A percentile compares a stretch with the other conserved stretches of the same genome.
Evolutionary conservation across 2,797 vertebrate species (phyloP).

Genomic region (Pteropus rufus): DNA sequence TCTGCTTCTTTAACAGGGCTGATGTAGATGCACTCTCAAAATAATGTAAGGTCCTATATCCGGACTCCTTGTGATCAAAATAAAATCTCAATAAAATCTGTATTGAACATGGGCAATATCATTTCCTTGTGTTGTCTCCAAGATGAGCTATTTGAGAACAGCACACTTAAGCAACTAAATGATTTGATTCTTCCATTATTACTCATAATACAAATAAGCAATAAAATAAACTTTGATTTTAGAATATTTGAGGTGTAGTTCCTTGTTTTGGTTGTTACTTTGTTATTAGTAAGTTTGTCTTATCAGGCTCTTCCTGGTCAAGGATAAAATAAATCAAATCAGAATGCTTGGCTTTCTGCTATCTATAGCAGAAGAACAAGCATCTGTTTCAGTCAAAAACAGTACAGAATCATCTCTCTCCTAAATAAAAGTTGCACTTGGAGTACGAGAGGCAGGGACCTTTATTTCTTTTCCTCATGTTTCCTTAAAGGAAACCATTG

Average conservation of each 20-base stretch:
- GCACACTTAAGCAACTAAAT: not conserved
- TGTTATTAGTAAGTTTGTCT: not conserved
- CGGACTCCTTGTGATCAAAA: not conserved
- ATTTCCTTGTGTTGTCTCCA: not conserved
- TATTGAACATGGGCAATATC: not conserved
- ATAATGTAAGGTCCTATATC: not conserved
- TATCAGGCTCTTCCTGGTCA: not conserved
- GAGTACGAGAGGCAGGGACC: not conserved
- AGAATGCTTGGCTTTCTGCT: constrained; percentile 18
- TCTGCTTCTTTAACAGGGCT: not conserved
- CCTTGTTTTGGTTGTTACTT: not conserved
- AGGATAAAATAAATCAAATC: not conserved
- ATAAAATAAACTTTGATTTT: not conserved
- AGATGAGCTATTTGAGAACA: not conserved
- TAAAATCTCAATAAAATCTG: not conserved
- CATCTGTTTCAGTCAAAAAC: not conserved
- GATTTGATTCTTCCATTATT: not conserved
- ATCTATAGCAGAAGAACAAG: not conserved
- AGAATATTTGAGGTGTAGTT: not conserved
- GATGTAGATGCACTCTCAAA: not conserved
- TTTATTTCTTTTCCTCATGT: not conserved
- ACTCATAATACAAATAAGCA: not conserved
- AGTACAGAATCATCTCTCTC: not conserved
- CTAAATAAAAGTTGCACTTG: not conserved
- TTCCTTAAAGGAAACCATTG: not conserved